phyloP scores from a whole-genome alignment of 2,113 vertebrate species.

The Anolis sagrei region DNA sequence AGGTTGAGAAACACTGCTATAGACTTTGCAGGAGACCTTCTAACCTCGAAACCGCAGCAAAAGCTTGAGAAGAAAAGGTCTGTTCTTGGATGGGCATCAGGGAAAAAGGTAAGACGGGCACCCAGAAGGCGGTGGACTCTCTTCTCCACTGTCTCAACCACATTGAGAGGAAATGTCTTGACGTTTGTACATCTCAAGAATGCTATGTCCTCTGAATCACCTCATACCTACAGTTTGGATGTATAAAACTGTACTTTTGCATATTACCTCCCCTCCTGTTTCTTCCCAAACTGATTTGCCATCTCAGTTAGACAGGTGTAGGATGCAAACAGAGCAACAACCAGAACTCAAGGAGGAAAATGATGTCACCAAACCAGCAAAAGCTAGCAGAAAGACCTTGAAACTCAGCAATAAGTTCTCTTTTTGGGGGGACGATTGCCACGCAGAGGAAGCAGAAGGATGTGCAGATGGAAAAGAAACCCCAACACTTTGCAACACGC shows the following conservation, averaged over 20 bases:
- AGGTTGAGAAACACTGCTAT: too few species aligned
- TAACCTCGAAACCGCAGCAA: not conserved
- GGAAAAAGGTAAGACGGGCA: not conserved
- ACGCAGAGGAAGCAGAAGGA: not conserved
- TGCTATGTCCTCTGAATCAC: not conserved
- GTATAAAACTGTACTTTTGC: too few species aligned
- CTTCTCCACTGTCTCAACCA: not conserved
- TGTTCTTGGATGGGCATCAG: not conserved
- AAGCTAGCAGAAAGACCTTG: too few species aligned
- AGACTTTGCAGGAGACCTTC: not conserved
- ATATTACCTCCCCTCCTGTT: not conserved
- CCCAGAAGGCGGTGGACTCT: not conserved
- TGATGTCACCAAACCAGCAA: not conserved
- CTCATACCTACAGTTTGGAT: too few species aligned
- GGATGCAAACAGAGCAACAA: not conserved
- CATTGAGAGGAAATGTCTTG: not conserved
- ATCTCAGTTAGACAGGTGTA: not conserved
- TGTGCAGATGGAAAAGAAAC: too few species aligned
- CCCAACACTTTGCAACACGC: too few species aligned
- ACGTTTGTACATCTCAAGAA: not conserved
- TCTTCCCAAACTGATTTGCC: not conserved
- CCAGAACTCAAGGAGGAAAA: not conserved
- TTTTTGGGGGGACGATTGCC: not conserved
- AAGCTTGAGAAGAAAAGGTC: not conserved
- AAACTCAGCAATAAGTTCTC: slow-evolving; percentile 8